These are phyloP conservation scores for Nesometra sesokonis DNA, from an alignment of 35 echinoderm and acorn worm species.

Conservation along the genomic window DNA sequence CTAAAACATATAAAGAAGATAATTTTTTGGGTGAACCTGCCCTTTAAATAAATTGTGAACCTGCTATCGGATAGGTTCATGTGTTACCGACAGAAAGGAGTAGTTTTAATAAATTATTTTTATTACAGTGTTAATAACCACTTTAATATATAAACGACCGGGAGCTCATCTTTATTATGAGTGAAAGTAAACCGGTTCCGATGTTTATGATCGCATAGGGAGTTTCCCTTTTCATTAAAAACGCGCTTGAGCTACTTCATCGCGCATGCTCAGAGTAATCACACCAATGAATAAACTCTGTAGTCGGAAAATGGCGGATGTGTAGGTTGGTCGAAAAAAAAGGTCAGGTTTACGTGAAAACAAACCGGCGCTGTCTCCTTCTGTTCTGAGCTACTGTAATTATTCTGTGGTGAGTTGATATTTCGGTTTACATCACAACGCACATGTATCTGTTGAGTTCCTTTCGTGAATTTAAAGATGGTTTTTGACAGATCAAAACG, in stretches of 20 bases:
- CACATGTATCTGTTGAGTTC: neutral
- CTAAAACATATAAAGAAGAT: too few species aligned
- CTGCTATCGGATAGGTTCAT: too few species aligned
- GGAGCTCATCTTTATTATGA: too few species aligned
- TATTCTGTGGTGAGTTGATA: neutral
- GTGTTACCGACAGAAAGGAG: too few species aligned
- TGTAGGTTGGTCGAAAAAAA: neutral
- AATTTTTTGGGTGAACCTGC: too few species aligned
- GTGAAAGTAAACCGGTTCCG: too few species aligned
- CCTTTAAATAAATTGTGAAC: too few species aligned
- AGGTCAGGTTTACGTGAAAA: neutral
- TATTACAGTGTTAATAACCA: too few species aligned
- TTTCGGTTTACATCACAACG: neutral
- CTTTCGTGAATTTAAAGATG: neutral
- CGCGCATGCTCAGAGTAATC: neutral
- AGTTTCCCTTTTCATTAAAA: neutral
- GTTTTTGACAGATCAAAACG: neutral
- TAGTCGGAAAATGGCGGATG: neutral
- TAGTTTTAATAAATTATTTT: too few species aligned
- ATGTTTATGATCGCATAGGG: too few species aligned
- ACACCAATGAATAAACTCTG: neutral
- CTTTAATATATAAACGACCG: too few species aligned
- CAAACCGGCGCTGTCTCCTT: neutral
- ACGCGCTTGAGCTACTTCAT: neutral
- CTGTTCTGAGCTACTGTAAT: neutral